phyloP scores from a whole-genome alignment of 1,140 invertebrate species.

The Bombus pascuorum region DNA sequence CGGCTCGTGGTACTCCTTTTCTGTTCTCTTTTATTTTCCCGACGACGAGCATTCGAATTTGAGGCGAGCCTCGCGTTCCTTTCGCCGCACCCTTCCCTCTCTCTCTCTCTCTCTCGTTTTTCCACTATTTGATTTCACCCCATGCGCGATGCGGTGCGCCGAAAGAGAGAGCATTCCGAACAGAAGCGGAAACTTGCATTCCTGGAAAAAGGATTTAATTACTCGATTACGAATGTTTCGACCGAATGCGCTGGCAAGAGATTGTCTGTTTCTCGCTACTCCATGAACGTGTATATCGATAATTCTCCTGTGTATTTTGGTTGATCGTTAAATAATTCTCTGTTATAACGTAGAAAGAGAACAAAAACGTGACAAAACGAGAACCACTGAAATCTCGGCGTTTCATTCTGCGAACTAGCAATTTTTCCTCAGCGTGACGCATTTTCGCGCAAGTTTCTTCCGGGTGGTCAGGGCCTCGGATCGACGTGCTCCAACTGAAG shows the following conservation, averaged over 20 bases:
- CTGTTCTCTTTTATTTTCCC: neutral
- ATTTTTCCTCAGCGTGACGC: too few relatives aligned
- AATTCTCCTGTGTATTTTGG: neutral
- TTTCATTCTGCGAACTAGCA: neutral
- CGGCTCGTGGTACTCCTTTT: neutral
- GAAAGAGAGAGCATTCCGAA: slow-evolving; percentile 3
- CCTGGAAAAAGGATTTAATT: slow-evolving; percentile 54
- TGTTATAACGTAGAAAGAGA: neutral
- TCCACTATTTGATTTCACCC: slow-evolving; percentile 36
- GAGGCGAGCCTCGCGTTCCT: slow-evolving; percentile 17
- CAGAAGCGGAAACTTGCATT: slow-evolving; percentile 29
- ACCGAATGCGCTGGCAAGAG: neutral
- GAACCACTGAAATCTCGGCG: neutral
- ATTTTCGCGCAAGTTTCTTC: neutral
- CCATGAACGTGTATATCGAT: neutral
- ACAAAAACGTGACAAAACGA: neutral
- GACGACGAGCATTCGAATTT: slow-evolving; percentile 17
- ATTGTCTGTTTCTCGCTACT: neutral
- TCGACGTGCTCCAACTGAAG: neutral
- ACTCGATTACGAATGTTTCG: slow-evolving; percentile 31
- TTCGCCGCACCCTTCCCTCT: neutral
- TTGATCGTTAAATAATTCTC: neutral
- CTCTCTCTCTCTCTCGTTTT: neutral
- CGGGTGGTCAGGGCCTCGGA: neutral
- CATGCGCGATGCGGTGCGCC: slow-evolving; percentile 10